Evolutionary conservation across 1,140 invertebrate genomes (phyloP).

Genomic region (Armadillidium nasatum): DNA sequence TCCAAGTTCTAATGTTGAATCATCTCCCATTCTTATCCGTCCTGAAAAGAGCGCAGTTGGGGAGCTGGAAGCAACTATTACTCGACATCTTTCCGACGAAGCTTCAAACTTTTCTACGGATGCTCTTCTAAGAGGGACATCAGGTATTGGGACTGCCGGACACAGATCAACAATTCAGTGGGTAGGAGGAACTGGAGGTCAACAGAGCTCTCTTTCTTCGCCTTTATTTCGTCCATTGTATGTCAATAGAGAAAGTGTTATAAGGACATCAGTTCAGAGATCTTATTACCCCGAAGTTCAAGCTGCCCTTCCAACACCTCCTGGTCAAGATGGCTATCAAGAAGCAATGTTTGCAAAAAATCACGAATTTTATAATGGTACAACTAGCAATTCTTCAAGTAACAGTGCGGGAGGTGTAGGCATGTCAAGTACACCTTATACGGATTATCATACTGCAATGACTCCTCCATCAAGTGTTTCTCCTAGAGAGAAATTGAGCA

Average conservation of each 20-base stretch:
- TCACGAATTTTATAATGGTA: not conserved
- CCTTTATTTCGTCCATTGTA: not conserved
- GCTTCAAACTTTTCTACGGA: not conserved
- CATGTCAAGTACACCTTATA: not conserved
- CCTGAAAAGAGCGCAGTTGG: not conserved
- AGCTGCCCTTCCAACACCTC: conserved; percentile 4
- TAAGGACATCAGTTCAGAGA: not conserved
- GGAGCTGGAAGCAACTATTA: not conserved
- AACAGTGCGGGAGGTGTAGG: not conserved
- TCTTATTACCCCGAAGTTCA: not conserved
- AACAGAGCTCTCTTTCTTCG: not conserved
- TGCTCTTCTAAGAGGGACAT: not conserved
- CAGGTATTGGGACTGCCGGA: not conserved
- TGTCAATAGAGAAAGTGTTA: not conserved
- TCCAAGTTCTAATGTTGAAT: not conserved
- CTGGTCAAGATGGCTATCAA: not conserved
- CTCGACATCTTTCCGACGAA: not conserved
- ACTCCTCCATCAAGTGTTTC: not conserved
- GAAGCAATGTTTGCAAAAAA: not conserved
- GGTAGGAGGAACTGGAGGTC: conserved; percentile 4
- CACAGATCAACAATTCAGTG: conserved; percentile 6
- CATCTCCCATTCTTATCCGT: not conserved
- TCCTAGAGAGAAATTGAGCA: not conserved
- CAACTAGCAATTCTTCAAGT: not conserved
- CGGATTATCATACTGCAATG: not conserved